phyloP scores from a whole-genome alignment of 2,113 vertebrate genomes.

The Cinclus mexicanus region DNA sequence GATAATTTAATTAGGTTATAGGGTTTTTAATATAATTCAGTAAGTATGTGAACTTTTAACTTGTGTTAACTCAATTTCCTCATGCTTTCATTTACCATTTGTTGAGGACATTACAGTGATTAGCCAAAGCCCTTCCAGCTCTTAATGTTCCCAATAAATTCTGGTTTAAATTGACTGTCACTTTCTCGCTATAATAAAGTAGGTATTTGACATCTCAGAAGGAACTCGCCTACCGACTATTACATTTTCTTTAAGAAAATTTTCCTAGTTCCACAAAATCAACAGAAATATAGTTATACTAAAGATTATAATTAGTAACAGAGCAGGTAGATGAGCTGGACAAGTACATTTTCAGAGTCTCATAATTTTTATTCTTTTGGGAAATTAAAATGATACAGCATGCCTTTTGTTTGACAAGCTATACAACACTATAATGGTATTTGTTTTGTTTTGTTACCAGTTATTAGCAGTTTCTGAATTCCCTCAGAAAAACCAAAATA shows the following conservation, averaged over 20 bases:
- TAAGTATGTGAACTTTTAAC: slow-evolving; percentile 85
- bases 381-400: not conserved
- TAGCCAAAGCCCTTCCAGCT: slow-evolving; percentile 81
- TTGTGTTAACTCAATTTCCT: slow-evolving; percentile 85
- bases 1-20: slow-evolving; percentile 82
- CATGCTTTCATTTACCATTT: slow-evolving; percentile 85
- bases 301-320: not conserved
- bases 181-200: slow-evolving; percentile 79
- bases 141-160: slow-evolving; percentile 84
- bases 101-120: slow-evolving; percentile 83
- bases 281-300: not conserved
- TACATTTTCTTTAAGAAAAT: slow-evolving; percentile 42
- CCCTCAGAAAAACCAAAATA: not conserved
- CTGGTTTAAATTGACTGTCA: slow-evolving; percentile 84
- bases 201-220: slow-evolving; percentile 77
- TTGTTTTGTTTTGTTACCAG: not conserved
- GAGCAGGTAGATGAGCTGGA: not conserved
- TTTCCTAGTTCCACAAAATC: slow-evolving; percentile 33
- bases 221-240: slow-evolving; percentile 45
- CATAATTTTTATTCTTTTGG: not conserved
- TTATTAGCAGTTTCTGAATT: not conserved
- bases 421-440: not conserved
- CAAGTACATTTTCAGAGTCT: not conserved
- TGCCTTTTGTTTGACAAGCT: not conserved
- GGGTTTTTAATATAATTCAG: slow-evolving; percentile 78